Base-by-base conservation (phyloP, 2,113 vertebrate species). In the Garra rufa region DNA sequence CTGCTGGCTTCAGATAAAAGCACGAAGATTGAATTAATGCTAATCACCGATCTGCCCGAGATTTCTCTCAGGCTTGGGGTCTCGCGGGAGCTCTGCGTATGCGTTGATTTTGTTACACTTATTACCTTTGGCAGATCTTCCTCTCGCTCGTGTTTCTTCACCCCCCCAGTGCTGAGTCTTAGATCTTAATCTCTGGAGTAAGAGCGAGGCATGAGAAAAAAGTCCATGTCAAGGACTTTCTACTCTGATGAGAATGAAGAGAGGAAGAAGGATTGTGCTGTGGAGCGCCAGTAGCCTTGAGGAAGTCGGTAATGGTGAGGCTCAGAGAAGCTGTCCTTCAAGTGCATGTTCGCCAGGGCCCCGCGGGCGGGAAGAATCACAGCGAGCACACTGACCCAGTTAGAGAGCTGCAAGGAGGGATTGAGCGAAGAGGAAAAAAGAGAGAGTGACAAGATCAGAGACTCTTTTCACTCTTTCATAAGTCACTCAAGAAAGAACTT, bases 301-400 rank as follows among this genome's bases (percentile, higher is more conserved):
- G 55, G 83, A 80, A n/a, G 43, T 75, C 19, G 28, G 77, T 34
- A 48, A 48, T 80, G 21, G 13, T 75, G 4, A n/a, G 48, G 46
- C 57, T 77, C n/a, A 59, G 38, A 83, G 85, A 83, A 79, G 26
- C 17, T 87, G 77, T 84, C 24, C 85, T 77, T 41, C n/a, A 69
- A 67, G 50, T 24, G 81, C 55, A 75, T 59, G 50, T 41, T 76
- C 30, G 41, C 73, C 69, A 69, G 59, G 34, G 46, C 63, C 44
- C 48, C 48, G 17, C 34, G 46, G 19, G 41, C 21, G 17, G 67
- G n/a, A 52, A 28, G 26, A 17, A 21, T 76, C 76, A 41, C 19
- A 57, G 30, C 19, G 24, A 83, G 76, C 87, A 86, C 59, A 86
- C 59, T 87, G 83, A 82, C 73, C 73, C 73, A 82, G 78, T 82